A percentile compares a stretch with the other conserved stretches of the same genome.
These are phyloP conservation scores for Onychorhynchus coronatus DNA, from an alignment of 2,113 vertebrate species.

Conservation along the genomic window DNA sequence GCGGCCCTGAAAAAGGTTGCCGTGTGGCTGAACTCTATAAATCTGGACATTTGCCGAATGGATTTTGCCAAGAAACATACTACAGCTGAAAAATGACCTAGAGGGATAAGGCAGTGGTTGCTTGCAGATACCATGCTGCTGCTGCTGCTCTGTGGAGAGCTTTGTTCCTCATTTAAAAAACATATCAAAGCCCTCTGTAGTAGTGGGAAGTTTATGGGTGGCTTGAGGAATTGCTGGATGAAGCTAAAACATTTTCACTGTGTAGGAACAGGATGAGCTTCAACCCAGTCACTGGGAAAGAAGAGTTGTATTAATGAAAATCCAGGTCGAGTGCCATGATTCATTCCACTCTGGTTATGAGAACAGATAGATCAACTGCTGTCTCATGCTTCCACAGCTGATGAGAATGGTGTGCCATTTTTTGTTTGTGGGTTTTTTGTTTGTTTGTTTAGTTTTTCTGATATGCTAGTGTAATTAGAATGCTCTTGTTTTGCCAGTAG, in stretches of 20 bases:
- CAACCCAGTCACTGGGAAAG: neutral
- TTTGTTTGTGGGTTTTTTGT: neutral
- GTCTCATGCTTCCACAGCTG: neutral
- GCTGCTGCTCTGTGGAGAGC: constrained; percentile 3
- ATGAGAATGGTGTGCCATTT: neutral
- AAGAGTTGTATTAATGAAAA: neutral
- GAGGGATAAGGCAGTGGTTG: neutral
- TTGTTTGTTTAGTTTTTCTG: neutral
- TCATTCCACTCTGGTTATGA: neutral
- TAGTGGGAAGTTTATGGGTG: neutral
- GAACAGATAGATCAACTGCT: neutral
- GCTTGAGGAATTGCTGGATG: neutral
- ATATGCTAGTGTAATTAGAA: neutral
- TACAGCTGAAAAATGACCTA: constrained; percentile 44
- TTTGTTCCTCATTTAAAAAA: neutral
- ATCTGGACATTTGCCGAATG: constrained; percentile 63
- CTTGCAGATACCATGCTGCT: neutral
- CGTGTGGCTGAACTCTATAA: constrained; percentile 63
- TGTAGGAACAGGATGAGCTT: neutral
- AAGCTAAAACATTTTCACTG: neutral
- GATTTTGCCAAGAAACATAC: constrained; percentile 61
- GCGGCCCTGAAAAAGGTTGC: constrained; percentile 60
- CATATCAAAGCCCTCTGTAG: neutral
- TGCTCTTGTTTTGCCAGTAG: neutral
- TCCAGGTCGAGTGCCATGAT: neutral